A percentile compares a stretch with the other conserved stretches of the same genome.
phyloP scores from a whole-genome alignment of 2,797 vertebrate species.

The Silurus lanzhouensis region DNA sequence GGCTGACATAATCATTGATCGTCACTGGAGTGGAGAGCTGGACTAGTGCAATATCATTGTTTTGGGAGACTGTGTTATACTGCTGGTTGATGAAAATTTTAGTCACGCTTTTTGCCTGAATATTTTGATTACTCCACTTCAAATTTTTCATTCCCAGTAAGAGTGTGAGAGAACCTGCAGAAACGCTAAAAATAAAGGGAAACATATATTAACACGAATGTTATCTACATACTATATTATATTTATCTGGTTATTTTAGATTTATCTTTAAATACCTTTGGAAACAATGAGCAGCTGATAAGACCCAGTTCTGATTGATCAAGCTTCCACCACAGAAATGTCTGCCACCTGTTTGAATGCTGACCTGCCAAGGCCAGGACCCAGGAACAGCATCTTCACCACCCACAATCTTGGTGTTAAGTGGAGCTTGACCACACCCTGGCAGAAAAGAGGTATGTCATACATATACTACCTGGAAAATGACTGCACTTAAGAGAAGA shows the following conservation, averaged over 20 bases:
- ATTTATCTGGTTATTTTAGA: neutral
- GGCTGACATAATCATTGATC: constrained; percentile 31
- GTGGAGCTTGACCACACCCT: constrained; percentile 65
- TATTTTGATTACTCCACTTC: neutral
- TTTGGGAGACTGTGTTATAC: rapidly evolving
- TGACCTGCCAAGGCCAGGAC: constrained; percentile 72
- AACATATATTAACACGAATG: neutral
- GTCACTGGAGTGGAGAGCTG: constrained; percentile 38
- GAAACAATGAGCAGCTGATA: constrained; percentile 71
- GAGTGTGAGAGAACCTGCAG: neutral
- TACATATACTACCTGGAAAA: neutral
- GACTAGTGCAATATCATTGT: constrained; percentile 51
- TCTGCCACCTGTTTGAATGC: rapidly evolving
- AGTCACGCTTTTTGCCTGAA: rapidly evolving
- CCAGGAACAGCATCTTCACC: constrained; percentile 43
- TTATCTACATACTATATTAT: neutral
- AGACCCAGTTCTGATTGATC: constrained; percentile 64
- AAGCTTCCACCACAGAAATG: constrained; percentile 73
- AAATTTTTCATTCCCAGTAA: neutral
- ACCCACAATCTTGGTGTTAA: constrained; percentile 68
- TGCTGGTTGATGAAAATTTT: neutral
- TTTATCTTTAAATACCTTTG: constrained; percentile 31
- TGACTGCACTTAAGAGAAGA: neutral
- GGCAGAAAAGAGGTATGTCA: neutral
- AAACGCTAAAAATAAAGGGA: neutral